Evolutionary conservation across 2,113 vertebrate species (phyloP), one percentile per base, ranked within the genome.

Genomic region (Bubo blakistoni): DNA sequence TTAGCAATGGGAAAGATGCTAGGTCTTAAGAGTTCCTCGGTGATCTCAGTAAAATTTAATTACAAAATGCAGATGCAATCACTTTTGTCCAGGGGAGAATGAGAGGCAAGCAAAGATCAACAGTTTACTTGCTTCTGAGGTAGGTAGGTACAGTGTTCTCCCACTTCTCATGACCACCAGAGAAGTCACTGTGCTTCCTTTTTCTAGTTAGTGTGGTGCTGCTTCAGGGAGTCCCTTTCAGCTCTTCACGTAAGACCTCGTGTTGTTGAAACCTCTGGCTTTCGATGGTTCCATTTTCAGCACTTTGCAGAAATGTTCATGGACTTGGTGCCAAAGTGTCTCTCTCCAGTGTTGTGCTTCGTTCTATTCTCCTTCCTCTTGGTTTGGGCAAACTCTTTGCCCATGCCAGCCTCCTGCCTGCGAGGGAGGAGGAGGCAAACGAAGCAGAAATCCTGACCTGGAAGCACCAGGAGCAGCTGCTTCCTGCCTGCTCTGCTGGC

Each of bases 161-260:
- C 38, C 16, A 10, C 62, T 89, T 85, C 44, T n/a, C 55, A 44
- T 30, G 16, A 15, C 62, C 26, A 12, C 20, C 20, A 47, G n/a
- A 59, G 49, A 83, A 38, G 49, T 77, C 32, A 10, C 6, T 69
- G 18, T n/a, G 14, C 24, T 83, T 62, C 14, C 16, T 61, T 88
- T 26, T 36, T 58, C 44, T 27, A 42, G 57, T 51, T 59, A 24
- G 26, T 54, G 34, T 52, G 29, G 11, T 26, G 11, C 69, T 94
- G 65, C 59, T 57, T 54, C 55, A 70, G 32, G 34, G 55, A 63
- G 15, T 69, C 13, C 26, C 36, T 59, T 90, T 88, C 30, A 63
- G 17, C 40, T 59, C 76, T 65, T 59, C 26, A 25, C 0, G 0
- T 34, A 32, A 79, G 46, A 71, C 13, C 17, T 76, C 0, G 0